These are phyloP conservation scores for Nanger granti DNA, from an alignment of 2,113 vertebrate genomes.

Conservation along the genomic window DNA sequence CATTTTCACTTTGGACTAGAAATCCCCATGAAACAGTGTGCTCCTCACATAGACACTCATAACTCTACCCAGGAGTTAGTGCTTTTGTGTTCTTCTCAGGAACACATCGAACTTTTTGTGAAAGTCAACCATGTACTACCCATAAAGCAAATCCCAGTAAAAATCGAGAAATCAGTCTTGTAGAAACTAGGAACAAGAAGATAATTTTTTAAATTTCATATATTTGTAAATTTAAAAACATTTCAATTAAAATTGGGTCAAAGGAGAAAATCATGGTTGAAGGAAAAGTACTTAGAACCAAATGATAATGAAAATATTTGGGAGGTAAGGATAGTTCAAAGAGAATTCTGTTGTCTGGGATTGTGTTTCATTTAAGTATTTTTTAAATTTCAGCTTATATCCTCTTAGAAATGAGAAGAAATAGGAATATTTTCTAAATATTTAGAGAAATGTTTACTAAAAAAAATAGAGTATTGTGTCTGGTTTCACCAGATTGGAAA, in stretches of 20 bases:
- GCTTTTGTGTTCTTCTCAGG: background rate
- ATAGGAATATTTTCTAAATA: background rate
- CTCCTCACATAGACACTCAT: background rate
- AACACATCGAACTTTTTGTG: background rate
- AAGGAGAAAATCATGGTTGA: background rate
- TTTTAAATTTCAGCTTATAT: background rate
- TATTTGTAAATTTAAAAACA: constrained; percentile 1
- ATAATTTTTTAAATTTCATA: background rate
- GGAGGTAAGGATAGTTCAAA: background rate
- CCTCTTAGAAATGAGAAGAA: background rate
- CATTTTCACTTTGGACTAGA: background rate
- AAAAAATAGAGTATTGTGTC: background rate
- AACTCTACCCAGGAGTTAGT: background rate
- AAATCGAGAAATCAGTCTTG: background rate
- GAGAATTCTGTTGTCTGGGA: background rate
- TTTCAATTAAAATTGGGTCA: background rate
- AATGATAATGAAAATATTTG: background rate
- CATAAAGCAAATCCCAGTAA: background rate
- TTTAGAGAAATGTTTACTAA: background rate
- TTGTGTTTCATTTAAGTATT: background rate
- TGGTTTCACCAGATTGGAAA: background rate
- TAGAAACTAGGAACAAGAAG: background rate
- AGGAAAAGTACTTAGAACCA: background rate
- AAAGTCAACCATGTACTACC: background rate
- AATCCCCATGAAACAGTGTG: background rate